Percentiles rank a stretch among this genome's conserved stretches.
Evolutionary conservation across 2,888 invertebrate genomes (phyloP).

Genomic region (Octodonta nipae): DNA sequence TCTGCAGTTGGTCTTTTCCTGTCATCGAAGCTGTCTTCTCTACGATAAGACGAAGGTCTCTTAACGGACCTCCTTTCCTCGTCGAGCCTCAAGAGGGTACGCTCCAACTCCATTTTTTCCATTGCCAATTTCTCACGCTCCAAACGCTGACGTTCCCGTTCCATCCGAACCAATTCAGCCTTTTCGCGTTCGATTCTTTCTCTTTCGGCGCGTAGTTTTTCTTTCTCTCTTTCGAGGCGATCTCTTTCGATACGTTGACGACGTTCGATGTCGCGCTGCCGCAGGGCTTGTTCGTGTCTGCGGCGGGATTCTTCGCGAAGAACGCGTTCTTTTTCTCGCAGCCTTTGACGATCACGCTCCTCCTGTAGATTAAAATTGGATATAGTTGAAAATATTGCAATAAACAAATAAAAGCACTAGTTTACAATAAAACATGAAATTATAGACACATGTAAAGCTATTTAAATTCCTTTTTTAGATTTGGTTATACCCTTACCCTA

Average conservation of each 20-base stretch:
- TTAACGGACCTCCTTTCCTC: slow-evolving; percentile 45
- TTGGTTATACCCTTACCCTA: too few species aligned
- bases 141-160: slow-evolving; percentile 68
- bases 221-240: slow-evolving; percentile 66
- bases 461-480: too few species aligned
- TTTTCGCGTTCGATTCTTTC: slow-evolving; percentile 81
- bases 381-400: slow-evolving; percentile 4
- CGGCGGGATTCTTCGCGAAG: slow-evolving; percentile 70
- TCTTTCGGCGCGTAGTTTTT: slow-evolving; percentile 67
- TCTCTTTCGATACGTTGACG: slow-evolving; percentile 75
- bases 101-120: slow-evolving; percentile 71
- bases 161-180: slow-evolving; percentile 67
- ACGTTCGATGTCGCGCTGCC: slow-evolving; percentile 58
- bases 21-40: slow-evolving; percentile 19
- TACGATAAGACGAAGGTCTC: slow-evolving; percentile 36
- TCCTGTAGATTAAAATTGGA: slow-evolving; percentile 43
- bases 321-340: slow-evolving; percentile 64
- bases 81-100: slow-evolving; percentile 56
- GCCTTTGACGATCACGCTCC: slow-evolving; percentile 58
- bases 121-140: slow-evolving; percentile 43
- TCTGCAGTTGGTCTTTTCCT: slow-evolving; percentile 14
- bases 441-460: not conserved
- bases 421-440: not conserved
- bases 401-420: slow-evolving; percentile 1
- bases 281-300: slow-evolving; percentile 61